phyloP scores from a whole-genome alignment of 1,140 invertebrate genomes.

The Yoshiicerus persimilis region DNA sequence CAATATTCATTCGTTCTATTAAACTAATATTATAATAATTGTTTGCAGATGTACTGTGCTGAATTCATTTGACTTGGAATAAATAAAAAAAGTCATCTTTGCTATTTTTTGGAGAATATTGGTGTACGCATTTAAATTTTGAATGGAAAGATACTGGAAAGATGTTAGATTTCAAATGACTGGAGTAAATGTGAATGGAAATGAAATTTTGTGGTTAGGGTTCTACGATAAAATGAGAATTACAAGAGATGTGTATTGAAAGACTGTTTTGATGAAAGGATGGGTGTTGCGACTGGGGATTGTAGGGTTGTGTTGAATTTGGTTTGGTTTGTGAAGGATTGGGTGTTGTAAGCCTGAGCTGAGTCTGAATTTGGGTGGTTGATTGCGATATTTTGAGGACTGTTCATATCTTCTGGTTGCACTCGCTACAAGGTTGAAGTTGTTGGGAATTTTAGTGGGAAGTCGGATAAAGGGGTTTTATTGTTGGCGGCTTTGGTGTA shows the following conservation, averaged over 20 bases:
- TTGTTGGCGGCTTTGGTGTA: neutral
- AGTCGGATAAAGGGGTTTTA: neutral
- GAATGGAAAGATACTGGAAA: too few species aligned
- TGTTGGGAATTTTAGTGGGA: neutral
- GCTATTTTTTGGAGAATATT: too few species aligned
- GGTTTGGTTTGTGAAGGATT: neutral
- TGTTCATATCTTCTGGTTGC: constrained; percentile 2
- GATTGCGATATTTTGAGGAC: constrained; percentile 17
- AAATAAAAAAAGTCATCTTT: too few species aligned
- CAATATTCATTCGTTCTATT: too few species aligned
- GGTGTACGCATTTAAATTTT: too few species aligned
- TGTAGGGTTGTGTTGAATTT: neutral
- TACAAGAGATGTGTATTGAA: neutral
- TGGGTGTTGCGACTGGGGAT: neutral
- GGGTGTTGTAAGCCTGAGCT: neutral
- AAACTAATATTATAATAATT: too few species aligned
- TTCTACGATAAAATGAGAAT: neutral
- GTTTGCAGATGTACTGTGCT: too few species aligned
- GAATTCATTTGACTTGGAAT: too few species aligned
- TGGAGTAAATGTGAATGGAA: neutral
- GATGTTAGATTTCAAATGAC: neutral
- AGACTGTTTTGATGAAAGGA: neutral
- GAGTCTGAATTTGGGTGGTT: neutral
- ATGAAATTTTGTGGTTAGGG: neutral
- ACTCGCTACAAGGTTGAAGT: neutral